Evolutionary conservation across 1,140 invertebrate species (phyloP), one percentile per base, ranked within the genome.

Genomic region (Nasonia vitripennis): DNA sequence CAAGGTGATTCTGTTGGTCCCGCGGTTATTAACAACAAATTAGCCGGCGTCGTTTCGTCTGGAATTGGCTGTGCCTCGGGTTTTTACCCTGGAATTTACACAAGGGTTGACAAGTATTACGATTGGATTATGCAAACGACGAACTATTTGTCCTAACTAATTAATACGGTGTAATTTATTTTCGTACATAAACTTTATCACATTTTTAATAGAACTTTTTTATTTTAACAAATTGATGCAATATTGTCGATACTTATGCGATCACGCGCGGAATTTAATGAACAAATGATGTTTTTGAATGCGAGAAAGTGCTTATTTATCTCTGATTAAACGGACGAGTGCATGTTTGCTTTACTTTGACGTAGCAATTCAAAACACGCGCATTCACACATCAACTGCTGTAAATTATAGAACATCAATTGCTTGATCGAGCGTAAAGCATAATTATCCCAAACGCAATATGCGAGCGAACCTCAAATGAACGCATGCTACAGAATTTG

Each of bases 1-100:
- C 89, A 92, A 78, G 86, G 91, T 10, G 89, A 92, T 80, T 89
- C 88, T 6, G 90, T 89, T 12, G 90, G 89, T 20, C 90, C 90
- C 9, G 78, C 91, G 27, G 86, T 87, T 23, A 87, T 86, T 5
- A 82, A 89, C 51, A 81, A 77, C 6, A 73, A 34, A 51, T 86
- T 94, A 31, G 89, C 91, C 55, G 94, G 94, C 31, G 89, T 94
- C 23, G 93, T 94, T 11, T 94, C 93, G 4, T 94, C 94, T 90
- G 94, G 93, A 9, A 85, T 87, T 14, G 90, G 89, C 11, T 95
- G 95, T 87, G 94, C 91, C 2, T 83, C 90, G 34, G 90, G 93
- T 1, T 89, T 87, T 11, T 92, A 91, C 87, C 95, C 95, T 5
- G 94, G 94, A 2, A 94, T 95, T 48, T 95, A 95, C 89, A 94